Evolutionary conservation across 2,888 invertebrate genomes (phyloP).

Genomic region (Catotricha subobsoleta): DNA sequence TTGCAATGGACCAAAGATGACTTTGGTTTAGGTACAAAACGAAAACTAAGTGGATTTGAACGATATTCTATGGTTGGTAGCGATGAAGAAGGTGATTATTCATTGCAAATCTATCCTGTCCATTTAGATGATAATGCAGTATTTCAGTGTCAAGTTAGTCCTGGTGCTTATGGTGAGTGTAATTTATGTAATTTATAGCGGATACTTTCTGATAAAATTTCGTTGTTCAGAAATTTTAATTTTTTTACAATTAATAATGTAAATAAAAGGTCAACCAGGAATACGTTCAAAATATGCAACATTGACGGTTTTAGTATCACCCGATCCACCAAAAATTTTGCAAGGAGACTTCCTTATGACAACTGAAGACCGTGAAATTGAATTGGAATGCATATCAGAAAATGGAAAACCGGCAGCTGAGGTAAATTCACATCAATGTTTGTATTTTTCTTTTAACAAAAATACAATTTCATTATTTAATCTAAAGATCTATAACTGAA

Average conservation of each 20-base stretch:
- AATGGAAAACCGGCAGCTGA: conserved; percentile 93
- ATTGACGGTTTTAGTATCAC: conserved; percentile 75
- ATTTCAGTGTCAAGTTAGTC: conserved; percentile 88
- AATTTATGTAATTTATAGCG: no score
- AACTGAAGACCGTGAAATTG: conserved; percentile 75
- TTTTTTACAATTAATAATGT: no score
- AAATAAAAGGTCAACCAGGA: conserved; percentile 43
- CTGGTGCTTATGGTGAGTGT: conserved; percentile 37
- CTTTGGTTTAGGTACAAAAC: conserved; percentile 80
- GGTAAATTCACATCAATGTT: conserved; percentile 47
- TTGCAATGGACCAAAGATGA: conserved; percentile 96
- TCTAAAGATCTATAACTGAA: no score
- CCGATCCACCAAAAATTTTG: conserved; percentile 73
- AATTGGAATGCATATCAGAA: conserved; percentile 75
- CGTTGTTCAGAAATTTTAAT: no score
- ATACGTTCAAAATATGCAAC: conserved; percentile 73
- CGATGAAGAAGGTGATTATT: conserved; percentile 87
- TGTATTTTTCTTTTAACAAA: no score
- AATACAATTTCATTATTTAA: no score
- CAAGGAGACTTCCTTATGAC: conserved; percentile 72
- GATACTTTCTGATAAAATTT: no score
- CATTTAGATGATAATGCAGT: conserved; percentile 81
- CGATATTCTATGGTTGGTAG: conserved; percentile 92
- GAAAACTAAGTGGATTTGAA: conserved; percentile 79
- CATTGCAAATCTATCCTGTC: conserved; percentile 79